Evolutionary conservation across 2,888 invertebrate species (phyloP).

Genomic region (Norana najaformis): DNA sequence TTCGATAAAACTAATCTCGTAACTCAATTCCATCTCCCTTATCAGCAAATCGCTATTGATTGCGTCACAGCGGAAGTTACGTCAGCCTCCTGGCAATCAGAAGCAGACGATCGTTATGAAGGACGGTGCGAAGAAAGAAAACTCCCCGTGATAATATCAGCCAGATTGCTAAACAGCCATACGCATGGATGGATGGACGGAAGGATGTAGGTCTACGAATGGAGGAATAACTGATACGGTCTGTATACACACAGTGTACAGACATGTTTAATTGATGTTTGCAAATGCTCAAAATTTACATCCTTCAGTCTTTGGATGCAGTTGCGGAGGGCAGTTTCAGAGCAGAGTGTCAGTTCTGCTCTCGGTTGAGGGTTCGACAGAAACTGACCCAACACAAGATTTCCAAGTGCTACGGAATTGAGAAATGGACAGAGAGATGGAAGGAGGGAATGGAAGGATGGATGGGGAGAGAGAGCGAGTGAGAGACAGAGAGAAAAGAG

Average conservation of each 20-base stretch:
- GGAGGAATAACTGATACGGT: background rate
- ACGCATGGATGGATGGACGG: no score
- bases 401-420: background rate
- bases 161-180: no score
- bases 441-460: background rate
- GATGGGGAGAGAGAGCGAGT: background rate
- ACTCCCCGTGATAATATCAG: no score
- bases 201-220: background rate
- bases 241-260: no score
- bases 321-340: background rate
- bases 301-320: no score
- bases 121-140: background rate
- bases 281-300: no score
- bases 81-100: background rate
- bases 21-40: background rate
- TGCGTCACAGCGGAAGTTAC: background rate
- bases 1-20: background rate
- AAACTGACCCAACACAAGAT: background rate
- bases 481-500: background rate
- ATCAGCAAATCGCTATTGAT: background rate
- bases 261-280: no score
- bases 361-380: background rate
- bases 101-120: background rate
- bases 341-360: background rate
- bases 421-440: background rate